Conservation (phyloP, 2,113 vertebrate species). For the Elephantulus edwardii region DNA sequence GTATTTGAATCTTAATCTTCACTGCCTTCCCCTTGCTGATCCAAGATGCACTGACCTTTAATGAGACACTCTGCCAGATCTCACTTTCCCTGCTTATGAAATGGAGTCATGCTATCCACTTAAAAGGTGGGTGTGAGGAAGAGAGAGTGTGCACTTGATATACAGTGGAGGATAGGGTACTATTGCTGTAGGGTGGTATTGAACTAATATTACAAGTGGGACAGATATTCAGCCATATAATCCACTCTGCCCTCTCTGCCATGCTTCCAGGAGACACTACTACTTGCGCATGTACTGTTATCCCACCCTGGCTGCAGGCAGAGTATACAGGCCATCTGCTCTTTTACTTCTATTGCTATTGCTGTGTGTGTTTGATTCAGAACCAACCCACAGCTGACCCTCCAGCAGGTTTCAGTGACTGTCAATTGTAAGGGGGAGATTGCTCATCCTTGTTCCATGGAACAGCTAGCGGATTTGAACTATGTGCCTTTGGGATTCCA, state of each 20-base stretch:
- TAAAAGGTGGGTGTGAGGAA: not conserved
- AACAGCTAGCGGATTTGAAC: too few species aligned
- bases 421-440: too few species aligned
- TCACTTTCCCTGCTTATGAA: not conserved
- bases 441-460: too few species aligned
- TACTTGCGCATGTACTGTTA: not conserved
- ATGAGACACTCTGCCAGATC: not conserved
- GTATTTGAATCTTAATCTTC: not conserved
- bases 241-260: not conserved
- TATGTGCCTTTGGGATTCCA: too few species aligned
- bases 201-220: not conserved
- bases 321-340: not conserved
- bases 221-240: not conserved
- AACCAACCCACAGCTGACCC: too few species aligned
- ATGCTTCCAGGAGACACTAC: not conserved
- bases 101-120: not conserved
- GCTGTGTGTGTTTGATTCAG: too few species aligned
- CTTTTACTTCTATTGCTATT: too few species aligned
- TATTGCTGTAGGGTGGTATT: accelerated
- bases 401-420: too few species aligned
- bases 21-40: not conserved
- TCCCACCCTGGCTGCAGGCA: not conserved
- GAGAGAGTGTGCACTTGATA: accelerated
- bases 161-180: not conserved
- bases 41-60: not conserved